These are phyloP conservation scores for Odontocolon sp. DNA, from an alignment of 2,888 invertebrate species.

Conservation along the genomic window DNA sequence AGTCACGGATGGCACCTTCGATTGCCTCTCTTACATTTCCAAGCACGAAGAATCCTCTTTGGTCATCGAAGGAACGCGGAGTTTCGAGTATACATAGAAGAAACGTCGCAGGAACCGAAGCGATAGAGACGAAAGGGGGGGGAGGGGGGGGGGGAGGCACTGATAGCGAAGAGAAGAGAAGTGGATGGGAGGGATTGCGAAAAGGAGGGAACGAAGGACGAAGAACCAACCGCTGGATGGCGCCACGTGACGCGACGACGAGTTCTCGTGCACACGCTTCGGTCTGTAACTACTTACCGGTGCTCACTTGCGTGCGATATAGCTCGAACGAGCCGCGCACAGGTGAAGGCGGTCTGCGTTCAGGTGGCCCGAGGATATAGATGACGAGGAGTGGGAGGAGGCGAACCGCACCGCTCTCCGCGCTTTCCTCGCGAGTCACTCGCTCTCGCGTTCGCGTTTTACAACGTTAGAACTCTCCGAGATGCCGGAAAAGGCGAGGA, in stretches of 20 bases:
- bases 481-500: conserved; percentile 50
- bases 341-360: conserved; percentile 59
- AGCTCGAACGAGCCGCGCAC: conserved; percentile 38
- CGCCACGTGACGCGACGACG: conserved; percentile 71
- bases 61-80: no score
- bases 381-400: conserved; percentile 1
- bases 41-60: no score
- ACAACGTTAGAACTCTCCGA: conserved; percentile 7
- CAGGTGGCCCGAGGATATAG: conserved; percentile 42
- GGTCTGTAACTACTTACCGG: conserved; percentile 47
- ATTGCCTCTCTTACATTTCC: conserved; percentile 63
- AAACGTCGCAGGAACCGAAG: no score
- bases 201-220: no score
- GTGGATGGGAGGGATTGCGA: no score
- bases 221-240: conserved; percentile 69
- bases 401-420: not conserved
- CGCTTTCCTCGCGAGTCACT: not conserved
- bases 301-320: conserved; percentile 39
- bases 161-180: no score
- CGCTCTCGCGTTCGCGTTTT: not conserved
- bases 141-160: no score
- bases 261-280: conserved; percentile 41
- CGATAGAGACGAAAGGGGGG: not conserved
- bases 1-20: conserved; percentile 80
- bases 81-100: no score